Evolutionary conservation across 2,888 invertebrate species (phyloP).

Genomic region (Sphaeridia pumilis): DNA sequence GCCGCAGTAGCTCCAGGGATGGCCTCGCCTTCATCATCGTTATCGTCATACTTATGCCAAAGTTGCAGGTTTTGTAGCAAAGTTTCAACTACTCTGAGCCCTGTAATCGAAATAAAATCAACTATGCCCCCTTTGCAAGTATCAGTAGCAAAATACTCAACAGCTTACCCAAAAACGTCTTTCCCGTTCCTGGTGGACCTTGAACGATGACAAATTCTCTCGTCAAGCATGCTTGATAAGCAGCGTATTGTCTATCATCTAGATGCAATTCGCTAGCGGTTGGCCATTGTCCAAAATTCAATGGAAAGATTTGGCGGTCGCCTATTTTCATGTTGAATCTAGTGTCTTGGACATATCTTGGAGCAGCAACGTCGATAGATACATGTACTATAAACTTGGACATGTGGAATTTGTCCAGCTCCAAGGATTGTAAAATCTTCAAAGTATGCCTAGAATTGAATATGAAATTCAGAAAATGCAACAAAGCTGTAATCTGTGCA

Average conservation of each 20-base stretch:
- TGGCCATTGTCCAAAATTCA: slow-evolving; percentile 44
- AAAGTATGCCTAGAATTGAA: slow-evolving; percentile 23
- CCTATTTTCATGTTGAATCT: slow-evolving; percentile 15
- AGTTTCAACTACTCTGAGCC: slow-evolving; percentile 58
- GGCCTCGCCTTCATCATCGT: slow-evolving; percentile 41
- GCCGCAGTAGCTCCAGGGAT: no score
- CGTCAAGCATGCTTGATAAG: slow-evolving; percentile 55
- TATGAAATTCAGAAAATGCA: background rate
- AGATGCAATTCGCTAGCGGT: slow-evolving; percentile 43
- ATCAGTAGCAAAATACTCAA: background rate
- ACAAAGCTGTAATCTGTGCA: background rate
- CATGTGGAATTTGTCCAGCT: slow-evolving; percentile 52
- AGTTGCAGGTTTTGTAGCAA: slow-evolving; percentile 48
- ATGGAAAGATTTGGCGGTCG: slow-evolving; percentile 7
- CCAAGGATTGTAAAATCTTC: slow-evolving; percentile 47
- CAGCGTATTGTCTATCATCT: slow-evolving; percentile 55
- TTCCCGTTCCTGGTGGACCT: slow-evolving; percentile 51
- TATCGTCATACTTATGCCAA: slow-evolving; percentile 38
- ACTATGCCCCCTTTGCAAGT: background rate
- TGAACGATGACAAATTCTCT: slow-evolving; percentile 66
- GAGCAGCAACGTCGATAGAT: slow-evolving; percentile 37
- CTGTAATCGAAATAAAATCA: slow-evolving; percentile 42
- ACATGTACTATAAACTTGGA: slow-evolving; percentile 53
- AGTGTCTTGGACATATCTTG: slow-evolving; percentile 40
- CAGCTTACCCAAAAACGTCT: slow-evolving; percentile 41